Evolutionary conservation across 2,888 invertebrate genomes (phyloP).

Genomic region (Oeneis ivallda): DNA sequence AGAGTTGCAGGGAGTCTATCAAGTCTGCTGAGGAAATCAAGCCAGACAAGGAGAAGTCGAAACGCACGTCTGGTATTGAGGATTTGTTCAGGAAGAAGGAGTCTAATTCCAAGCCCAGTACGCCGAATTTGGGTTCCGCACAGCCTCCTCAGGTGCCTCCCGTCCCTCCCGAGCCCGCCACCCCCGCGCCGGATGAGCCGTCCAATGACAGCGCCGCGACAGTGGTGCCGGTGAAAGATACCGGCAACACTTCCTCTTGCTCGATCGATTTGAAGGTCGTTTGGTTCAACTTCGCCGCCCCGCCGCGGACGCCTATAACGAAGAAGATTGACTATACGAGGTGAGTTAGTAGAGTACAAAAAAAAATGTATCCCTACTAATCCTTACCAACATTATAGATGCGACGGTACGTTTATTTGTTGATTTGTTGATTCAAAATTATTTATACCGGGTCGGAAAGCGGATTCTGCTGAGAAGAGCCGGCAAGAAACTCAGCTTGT

Average conservation of each 20-base stretch:
- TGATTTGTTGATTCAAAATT: no score
- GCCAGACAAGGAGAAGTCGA: slow-evolving; percentile 63
- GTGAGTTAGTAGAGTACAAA: slow-evolving; percentile 59
- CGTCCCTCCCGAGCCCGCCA: slow-evolving; percentile 51
- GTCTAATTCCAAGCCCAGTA: slow-evolving; percentile 82
- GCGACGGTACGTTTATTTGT: no score
- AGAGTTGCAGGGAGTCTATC: slow-evolving; percentile 74
- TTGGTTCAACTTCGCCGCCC: slow-evolving; percentile 99
- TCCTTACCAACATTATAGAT: no score
- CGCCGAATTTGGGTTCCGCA: slow-evolving; percentile 78
- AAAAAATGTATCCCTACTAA: not conserved
- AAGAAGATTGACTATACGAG: slow-evolving; percentile 96
- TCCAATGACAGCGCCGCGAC: slow-evolving; percentile 65
- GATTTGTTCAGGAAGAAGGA: slow-evolving; percentile 78
- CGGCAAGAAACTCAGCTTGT: no score
- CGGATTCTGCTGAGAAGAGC: no score
- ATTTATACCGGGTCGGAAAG: no score
- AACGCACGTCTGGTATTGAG: slow-evolving; percentile 70
- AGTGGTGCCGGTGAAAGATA: slow-evolving; percentile 80
- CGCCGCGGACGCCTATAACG: slow-evolving; percentile 96
- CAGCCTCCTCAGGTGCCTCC: slow-evolving; percentile 62
- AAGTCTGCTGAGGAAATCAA: slow-evolving; percentile 75
- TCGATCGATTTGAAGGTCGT: slow-evolving; percentile 93
- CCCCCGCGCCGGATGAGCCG: slow-evolving; percentile 68
- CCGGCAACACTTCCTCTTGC: slow-evolving; percentile 91